These are phyloP conservation scores for Crotalus viridis DNA, from an alignment of 2,113 vertebrate genomes.

Conservation along the genomic window DNA sequence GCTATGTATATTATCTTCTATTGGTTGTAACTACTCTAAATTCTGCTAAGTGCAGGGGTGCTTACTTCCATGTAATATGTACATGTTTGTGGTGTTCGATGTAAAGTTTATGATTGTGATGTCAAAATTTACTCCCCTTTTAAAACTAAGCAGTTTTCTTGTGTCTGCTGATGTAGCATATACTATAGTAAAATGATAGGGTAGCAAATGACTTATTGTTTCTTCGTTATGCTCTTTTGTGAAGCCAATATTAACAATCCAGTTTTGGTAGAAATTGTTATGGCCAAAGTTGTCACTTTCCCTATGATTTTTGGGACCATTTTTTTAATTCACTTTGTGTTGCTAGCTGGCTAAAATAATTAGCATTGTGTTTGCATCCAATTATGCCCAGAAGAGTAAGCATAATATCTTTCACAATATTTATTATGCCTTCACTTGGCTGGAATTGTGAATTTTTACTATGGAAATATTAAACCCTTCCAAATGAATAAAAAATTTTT, in stretches of 20 bases:
- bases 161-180: not conserved
- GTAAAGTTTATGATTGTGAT: not conserved
- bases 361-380: conserved; percentile 36
- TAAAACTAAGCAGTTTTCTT: not conserved
- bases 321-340: conserved; percentile 44
- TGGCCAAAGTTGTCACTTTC: conserved; percentile 37
- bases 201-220: not conserved
- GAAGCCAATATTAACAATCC: conserved; percentile 22
- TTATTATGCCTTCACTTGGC: conserved; percentile 36
- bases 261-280: conserved; percentile 25
- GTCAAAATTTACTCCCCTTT: not conserved
- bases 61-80: not conserved
- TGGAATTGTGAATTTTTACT: not conserved
- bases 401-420: conserved; percentile 28
- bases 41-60: not conserved
- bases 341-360: conserved; percentile 49
- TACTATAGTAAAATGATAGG: not conserved
- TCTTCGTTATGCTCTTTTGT: conserved; percentile 23
- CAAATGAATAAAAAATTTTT: conserved; percentile 17
- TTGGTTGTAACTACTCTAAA: not conserved
- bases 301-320: conserved; percentile 36
- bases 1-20: not conserved
- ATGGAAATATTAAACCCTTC: conserved; percentile 28
- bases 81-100: not conserved
- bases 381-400: conserved; percentile 11